A percentile compares a stretch with the other conserved stretches of the same genome.
phyloP scores from a whole-genome alignment of 2,888 invertebrate species.

The Nasonovia ribisnigri region DNA sequence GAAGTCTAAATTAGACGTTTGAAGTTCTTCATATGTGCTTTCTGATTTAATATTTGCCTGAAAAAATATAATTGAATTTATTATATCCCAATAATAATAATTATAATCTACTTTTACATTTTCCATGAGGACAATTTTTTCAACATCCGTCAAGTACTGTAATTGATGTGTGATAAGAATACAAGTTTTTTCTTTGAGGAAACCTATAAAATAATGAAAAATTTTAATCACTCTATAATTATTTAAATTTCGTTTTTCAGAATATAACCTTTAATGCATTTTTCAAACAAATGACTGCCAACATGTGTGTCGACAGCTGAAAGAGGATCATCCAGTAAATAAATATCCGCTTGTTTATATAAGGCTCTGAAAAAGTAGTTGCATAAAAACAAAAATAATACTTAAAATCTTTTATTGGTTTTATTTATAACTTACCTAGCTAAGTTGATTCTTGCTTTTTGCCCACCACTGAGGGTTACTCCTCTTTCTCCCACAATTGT shows the following conservation, averaged over 20 bases:
- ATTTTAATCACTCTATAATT: background rate
- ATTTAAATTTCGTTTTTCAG: background rate
- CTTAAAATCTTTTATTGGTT: conserved; percentile 55
- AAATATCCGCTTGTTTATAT: conserved; percentile 74
- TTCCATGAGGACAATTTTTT: conserved; percentile 73
- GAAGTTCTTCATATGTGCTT: conserved; percentile 79
- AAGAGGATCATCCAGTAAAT: conserved; percentile 74
- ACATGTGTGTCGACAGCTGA: conserved; percentile 74
- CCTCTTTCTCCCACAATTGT: conserved; percentile 91
- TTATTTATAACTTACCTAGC: conserved; percentile 70
- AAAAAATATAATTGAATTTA: conserved; percentile 62
- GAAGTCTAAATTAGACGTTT: conserved; percentile 82
- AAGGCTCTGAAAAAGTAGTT: conserved; percentile 71
- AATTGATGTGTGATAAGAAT: conserved; percentile 87
- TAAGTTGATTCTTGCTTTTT: conserved; percentile 80
- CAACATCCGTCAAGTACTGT: conserved; percentile 80
- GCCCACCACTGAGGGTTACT: conserved; percentile 86
- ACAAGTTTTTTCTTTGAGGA: conserved; percentile 77
- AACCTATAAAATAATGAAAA: conserved; percentile 70
- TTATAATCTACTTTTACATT: conserved; percentile 69
- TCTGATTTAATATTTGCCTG: conserved; percentile 72
- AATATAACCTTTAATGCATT: conserved; percentile 70
- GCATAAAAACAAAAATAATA: conserved; percentile 66
- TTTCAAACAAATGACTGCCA: conserved; percentile 73
- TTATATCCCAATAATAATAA: background rate